Percentiles rank a stretch among this genome's conserved stretches.
phyloP scores from a whole-genome alignment of 2,113 vertebrate species.

The Tenebrosternarchus preto region DNA sequence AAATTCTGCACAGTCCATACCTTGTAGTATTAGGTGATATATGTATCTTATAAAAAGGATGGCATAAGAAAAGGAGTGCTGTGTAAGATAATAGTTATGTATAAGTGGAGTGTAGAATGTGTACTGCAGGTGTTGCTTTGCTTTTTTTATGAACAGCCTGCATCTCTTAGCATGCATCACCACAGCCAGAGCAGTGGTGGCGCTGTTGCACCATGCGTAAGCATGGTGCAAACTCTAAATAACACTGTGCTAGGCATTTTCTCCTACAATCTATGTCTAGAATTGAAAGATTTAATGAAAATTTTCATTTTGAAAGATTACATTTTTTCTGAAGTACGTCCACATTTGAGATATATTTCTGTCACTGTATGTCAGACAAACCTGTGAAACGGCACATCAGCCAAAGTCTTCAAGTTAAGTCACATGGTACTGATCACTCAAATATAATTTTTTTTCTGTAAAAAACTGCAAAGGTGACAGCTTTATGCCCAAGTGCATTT shows the following conservation, averaged over 20 bases:
- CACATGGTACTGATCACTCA: neutral
- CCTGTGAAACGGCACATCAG: neutral
- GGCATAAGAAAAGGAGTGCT: no score
- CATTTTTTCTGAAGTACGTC: neutral
- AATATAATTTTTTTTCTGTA: no score
- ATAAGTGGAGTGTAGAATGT: no score
- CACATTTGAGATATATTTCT: neutral
- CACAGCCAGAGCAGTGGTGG: neutral
- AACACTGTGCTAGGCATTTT: neutral
- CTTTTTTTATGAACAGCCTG: no score
- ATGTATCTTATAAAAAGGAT: no score
- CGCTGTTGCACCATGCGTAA: conserved; percentile 34
- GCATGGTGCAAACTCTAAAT: neutral
- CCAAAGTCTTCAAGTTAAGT: neutral
- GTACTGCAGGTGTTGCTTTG: no score
- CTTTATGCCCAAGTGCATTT: neutral
- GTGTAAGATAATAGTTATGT: no score
- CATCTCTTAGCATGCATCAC: no score
- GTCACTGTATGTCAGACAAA: neutral
- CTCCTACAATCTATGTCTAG: neutral
- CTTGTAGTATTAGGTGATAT: no score
- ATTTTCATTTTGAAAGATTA: neutral
- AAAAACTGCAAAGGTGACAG: neutral
- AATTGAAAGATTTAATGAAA: neutral
- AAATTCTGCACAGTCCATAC: no score